Conservation (phyloP, 1,140 invertebrate genomes). For the Centruroides sculpturatus region DNA sequence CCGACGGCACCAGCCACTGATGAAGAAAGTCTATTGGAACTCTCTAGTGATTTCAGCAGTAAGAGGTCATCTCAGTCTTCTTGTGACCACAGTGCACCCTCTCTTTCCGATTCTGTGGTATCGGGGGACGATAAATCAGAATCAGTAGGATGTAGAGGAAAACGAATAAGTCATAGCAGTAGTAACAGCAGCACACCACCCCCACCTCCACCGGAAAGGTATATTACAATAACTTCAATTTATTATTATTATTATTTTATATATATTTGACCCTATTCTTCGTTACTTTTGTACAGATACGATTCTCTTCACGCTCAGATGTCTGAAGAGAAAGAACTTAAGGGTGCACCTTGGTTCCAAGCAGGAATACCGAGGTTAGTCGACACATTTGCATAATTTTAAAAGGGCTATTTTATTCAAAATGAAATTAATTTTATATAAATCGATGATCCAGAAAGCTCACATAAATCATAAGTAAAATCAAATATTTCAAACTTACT, state of each 20-base stretch:
- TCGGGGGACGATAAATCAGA: neutral
- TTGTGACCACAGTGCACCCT: conserved; percentile 7
- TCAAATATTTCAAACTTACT: no score
- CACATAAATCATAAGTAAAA: no score
- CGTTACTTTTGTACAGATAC: conserved; percentile 13
- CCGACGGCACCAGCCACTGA: conserved; percentile 3
- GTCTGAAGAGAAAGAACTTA: conserved; percentile 53
- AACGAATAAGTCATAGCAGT: conserved; percentile 8
- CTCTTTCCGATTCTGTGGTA: conserved; percentile 1
- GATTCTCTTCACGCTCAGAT: conserved; percentile 15
- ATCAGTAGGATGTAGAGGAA: conserved; percentile 3
- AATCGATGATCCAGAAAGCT: no score
- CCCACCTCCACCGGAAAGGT: conserved; percentile 18
- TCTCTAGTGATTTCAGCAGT: conserved; percentile 2
- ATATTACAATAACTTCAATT: neutral
- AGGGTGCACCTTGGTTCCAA: conserved; percentile 85
- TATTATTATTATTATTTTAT: neutral
- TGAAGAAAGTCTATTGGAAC: conserved; percentile 5
- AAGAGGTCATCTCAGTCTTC: conserved; percentile 16
- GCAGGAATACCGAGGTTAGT: conserved; percentile 74
- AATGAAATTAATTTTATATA: no score
- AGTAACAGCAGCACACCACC: conserved; percentile 6
- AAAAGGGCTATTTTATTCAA: no score
- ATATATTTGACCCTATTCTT: no score
- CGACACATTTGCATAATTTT: no score